These are phyloP conservation scores for Peromyscus nudipes DNA, from an alignment of 2,797 vertebrate species.

Conservation along the genomic window DNA sequence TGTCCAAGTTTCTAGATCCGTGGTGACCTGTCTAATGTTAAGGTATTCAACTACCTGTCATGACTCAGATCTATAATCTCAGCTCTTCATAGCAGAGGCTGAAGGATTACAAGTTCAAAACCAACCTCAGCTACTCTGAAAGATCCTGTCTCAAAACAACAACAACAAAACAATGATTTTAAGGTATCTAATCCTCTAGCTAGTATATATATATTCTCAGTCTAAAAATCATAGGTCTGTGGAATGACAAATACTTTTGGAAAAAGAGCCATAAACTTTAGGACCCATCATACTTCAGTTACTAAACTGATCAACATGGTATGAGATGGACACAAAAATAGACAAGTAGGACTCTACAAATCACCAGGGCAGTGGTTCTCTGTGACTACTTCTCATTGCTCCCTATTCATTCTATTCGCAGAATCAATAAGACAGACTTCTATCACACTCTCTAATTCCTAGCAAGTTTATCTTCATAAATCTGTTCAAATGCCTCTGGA, in stretches of 20 bases:
- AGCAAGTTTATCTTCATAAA: not conserved
- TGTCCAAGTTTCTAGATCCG: not conserved
- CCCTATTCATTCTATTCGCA: slow-evolving; percentile 25
- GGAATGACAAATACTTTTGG: not conserved
- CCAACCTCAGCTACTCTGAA: not conserved
- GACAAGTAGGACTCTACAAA: not conserved
- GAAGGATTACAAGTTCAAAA: not conserved
- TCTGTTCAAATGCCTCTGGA: slow-evolving; percentile 1
- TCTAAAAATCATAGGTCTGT: slow-evolving; percentile 9
- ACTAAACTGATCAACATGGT: not conserved
- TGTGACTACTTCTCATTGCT: not conserved
- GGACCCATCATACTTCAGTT: not conserved
- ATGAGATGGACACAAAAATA: not conserved
- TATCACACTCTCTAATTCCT: not conserved
- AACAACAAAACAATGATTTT: not conserved
- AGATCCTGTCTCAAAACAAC: not conserved
- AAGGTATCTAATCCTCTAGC: not conserved
- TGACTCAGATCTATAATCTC: not conserved
- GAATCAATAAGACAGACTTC: not conserved
- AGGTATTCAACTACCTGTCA: not conserved
- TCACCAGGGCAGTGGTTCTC: not conserved
- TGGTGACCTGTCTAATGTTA: not conserved
- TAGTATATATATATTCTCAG: not conserved
- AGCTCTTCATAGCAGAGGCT: not conserved
- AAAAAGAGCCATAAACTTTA: not conserved